These are phyloP conservation scores for Catharus fuscescens DNA, from an alignment of 2,113 vertebrate genomes.

Conservation along the genomic window DNA sequence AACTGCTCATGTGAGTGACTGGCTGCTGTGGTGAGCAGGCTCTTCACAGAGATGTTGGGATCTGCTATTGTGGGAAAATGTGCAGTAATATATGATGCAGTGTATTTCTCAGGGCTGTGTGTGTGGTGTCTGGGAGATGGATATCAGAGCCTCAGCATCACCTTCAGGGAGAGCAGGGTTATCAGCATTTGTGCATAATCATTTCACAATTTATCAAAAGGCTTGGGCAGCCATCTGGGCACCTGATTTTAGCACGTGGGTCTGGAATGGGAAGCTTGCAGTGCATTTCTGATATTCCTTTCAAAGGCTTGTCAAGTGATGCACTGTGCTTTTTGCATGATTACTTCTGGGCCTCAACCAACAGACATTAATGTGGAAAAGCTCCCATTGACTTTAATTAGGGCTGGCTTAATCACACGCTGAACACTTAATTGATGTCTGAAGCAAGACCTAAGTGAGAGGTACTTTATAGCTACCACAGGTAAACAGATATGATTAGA, in stretches of 20 bases:
- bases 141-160: not conserved
- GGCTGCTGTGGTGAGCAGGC: not conserved
- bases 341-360: not conserved
- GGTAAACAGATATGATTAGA: not conserved
- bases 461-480: not conserved
- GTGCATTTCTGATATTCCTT: not conserved
- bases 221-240: not conserved
- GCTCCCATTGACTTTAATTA: conserved; percentile 42
- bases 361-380: not conserved
- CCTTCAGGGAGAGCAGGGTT: not conserved
- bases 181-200: not conserved
- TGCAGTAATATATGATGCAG: not conserved
- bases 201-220: not conserved
- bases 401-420: not conserved
- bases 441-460: not conserved
- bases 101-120: not conserved
- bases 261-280: not conserved
- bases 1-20: not conserved
- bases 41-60: not conserved
- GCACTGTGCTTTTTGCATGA: not conserved
- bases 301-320: not conserved
- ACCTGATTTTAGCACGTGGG: not conserved
- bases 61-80: not conserved
- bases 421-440: conserved; percentile 25
- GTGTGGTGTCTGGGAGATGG: not conserved